Evolutionary conservation across 1,140 invertebrate species (phyloP).

Genomic region (Trinorchestia longiramus): DNA sequence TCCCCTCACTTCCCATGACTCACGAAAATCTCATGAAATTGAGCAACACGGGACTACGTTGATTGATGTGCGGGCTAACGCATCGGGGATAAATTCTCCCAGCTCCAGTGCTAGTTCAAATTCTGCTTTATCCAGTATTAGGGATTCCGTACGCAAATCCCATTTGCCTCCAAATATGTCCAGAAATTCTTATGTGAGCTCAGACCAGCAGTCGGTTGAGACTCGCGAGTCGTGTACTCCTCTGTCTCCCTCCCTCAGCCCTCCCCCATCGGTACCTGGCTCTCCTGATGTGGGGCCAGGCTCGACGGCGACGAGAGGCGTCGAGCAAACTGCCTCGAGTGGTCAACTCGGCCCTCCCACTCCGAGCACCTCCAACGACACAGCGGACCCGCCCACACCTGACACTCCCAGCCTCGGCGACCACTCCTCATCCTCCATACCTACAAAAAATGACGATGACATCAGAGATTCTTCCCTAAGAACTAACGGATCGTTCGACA

Average conservation of each 20-base stretch:
- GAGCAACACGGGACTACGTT: not conserved
- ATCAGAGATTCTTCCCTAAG: not conserved
- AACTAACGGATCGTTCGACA: not conserved
- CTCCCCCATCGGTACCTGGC: not conserved
- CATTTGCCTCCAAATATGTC: too few species aligned
- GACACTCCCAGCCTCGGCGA: not conserved
- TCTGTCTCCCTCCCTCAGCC: not conserved
- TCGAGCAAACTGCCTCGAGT: not conserved
- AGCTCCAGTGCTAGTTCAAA: not conserved
- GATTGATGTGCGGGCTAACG: not conserved
- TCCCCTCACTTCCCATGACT: not conserved
- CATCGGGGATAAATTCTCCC: not conserved
- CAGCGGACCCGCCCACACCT: not conserved
- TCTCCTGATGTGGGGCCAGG: not conserved
- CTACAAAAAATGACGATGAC: not conserved
- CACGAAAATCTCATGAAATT: not conserved
- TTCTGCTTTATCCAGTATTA: not conserved
- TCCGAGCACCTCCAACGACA: slow-evolving; percentile 23
- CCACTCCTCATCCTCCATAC: not conserved
- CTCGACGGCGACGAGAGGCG: not conserved
- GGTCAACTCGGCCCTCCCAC: not conserved
- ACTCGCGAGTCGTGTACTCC: not conserved
- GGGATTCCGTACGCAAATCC: not conserved
- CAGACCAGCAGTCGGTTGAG: not conserved
- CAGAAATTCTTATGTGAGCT: not conserved